Conservation (phyloP, 1,140 invertebrate species). For the Drosophila suzukii region DNA sequence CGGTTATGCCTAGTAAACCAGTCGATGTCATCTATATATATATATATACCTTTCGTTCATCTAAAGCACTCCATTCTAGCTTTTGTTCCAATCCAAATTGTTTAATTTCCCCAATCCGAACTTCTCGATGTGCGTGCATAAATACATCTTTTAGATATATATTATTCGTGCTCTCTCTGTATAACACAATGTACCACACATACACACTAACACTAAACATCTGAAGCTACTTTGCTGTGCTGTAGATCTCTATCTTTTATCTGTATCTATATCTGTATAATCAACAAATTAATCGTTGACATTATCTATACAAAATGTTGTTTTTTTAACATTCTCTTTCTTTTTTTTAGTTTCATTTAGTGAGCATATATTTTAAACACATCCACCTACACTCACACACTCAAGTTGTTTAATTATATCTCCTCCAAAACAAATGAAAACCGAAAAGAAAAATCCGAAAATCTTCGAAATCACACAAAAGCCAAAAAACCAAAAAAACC, state of each 20-base stretch:
- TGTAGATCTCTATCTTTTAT: constrained; percentile 44
- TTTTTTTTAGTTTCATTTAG: constrained; percentile 59
- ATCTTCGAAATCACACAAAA: constrained; percentile 33
- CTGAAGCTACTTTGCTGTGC: constrained; percentile 45
- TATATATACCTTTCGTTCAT: constrained; percentile 46
- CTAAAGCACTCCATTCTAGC: constrained; percentile 53
- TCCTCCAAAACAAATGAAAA: constrained; percentile 41
- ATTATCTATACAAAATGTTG: constrained; percentile 49
- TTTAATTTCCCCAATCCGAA: constrained; percentile 36
- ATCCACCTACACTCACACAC: constrained; percentile 19
- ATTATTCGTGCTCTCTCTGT: constrained; percentile 33
- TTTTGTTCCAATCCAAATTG: constrained; percentile 38
- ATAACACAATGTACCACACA: constrained; percentile 21
- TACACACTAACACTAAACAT: constrained; percentile 30
- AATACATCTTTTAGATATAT: constrained; percentile 26
- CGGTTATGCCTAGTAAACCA: constrained; percentile 54
- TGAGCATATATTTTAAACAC: constrained; percentile 33
- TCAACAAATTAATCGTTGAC: constrained; percentile 53
- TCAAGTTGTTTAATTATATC: constrained; percentile 40
- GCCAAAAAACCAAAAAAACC: constrained; percentile 20
- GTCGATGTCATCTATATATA: constrained; percentile 40
- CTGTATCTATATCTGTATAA: constrained; percentile 57
- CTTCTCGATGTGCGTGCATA: constrained; percentile 37
- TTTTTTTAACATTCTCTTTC: constrained; percentile 34
- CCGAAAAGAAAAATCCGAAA: constrained; percentile 21